A percentile compares a stretch with the other conserved stretches of the same genome.
Evolutionary conservation across 1,140 invertebrate species (phyloP).

Genomic region (Penaeus vannamei): DNA sequence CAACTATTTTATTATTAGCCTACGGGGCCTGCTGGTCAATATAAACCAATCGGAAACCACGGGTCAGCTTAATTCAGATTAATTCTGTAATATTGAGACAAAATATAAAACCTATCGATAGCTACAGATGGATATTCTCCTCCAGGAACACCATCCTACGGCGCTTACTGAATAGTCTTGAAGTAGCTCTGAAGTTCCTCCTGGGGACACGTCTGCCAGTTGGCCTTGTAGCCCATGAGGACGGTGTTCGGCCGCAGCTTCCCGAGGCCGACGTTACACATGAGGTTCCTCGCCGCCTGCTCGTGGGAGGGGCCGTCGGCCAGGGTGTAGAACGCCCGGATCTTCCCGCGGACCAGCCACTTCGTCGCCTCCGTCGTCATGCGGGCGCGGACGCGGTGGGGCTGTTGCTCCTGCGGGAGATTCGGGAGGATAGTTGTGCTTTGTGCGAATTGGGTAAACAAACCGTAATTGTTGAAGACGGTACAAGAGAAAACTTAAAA

Average conservation of each 20-base stretch:
- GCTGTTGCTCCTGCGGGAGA: constrained; percentile 68
- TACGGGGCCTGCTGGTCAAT: no score
- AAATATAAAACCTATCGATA: no score
- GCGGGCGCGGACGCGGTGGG: constrained; percentile 72
- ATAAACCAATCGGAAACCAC: no score
- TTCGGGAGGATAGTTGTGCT: no score
- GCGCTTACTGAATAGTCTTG: constrained; percentile 73
- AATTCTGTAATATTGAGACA: no score
- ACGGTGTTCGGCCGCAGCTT: constrained; percentile 92
- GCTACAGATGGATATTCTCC: neutral
- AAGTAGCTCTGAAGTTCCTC: constrained; percentile 73
- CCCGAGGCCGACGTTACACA: constrained; percentile 84
- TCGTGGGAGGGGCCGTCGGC: constrained; percentile 72
- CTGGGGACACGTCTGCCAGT: constrained; percentile 71
- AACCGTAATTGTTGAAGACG: no score
- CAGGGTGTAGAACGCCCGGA: constrained; percentile 75
- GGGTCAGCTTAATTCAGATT: no score
- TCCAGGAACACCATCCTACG: neutral
- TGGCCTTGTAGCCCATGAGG: constrained; percentile 78
- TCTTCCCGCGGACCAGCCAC: constrained; percentile 73
- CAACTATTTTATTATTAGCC: no score
- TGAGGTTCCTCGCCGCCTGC: constrained; percentile 74
- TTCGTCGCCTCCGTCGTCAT: constrained; percentile 72
- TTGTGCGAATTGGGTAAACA: no score
- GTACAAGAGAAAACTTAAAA: no score